phyloP scores from a whole-genome alignment of 2,888 invertebrate genomes.

The Ophonus ardosiacus region DNA sequence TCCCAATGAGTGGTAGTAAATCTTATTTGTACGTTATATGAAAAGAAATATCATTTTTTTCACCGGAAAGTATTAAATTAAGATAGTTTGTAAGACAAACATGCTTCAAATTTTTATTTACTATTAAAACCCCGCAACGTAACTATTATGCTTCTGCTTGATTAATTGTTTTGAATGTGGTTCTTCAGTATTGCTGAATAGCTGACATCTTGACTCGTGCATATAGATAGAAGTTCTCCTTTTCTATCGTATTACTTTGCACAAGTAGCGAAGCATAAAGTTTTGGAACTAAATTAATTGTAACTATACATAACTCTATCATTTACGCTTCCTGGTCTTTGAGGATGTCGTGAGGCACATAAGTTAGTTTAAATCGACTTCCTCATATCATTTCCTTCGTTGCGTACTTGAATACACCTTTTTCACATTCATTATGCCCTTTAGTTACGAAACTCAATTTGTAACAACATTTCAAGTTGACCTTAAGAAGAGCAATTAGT shows the following conservation, averaged over 20 bases:
- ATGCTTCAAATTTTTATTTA: too few relatives aligned
- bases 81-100: too few relatives aligned
- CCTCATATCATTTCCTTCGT: not conserved
- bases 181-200: too few relatives aligned
- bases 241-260: not conserved
- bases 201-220: too few relatives aligned
- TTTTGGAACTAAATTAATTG: not conserved
- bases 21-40: too few relatives aligned
- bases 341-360: not conserved
- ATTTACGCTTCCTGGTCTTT: not conserved
- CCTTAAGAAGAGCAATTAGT: conserved; percentile 48
- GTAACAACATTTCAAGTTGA: conserved; percentile 48
- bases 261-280: not conserved
- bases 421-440: conserved; percentile 35
- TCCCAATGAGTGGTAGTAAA: too few relatives aligned
- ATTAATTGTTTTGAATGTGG: too few relatives aligned
- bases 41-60: too few relatives aligned
- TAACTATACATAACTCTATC: not conserved
- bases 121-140: too few relatives aligned
- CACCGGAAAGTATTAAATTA: too few relatives aligned
- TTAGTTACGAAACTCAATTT: conserved; percentile 45
- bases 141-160: too few relatives aligned
- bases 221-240: not conserved
- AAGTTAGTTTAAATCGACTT: not conserved
- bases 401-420: conserved; percentile 2